Evolutionary conservation across 2,113 vertebrate genomes (phyloP).

Genomic region (Callospermophilus lateralis): DNA sequence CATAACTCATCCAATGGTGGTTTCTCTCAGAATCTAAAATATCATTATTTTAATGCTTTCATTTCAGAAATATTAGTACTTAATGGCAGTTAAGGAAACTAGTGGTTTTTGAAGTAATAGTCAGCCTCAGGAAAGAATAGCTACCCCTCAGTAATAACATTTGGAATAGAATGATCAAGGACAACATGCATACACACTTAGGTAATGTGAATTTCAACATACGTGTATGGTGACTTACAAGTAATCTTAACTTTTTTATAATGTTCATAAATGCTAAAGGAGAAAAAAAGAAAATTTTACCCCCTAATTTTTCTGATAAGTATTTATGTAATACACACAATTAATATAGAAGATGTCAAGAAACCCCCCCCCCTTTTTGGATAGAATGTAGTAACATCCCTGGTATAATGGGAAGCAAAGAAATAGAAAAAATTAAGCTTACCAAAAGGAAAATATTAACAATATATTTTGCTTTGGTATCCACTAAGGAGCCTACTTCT

Average conservation of each 20-base stretch:
- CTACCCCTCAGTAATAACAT: background rate
- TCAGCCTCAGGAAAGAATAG: background rate
- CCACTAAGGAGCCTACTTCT: background rate
- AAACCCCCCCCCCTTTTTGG: background rate
- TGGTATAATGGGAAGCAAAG: background rate
- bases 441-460: background rate
- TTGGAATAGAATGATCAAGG: background rate
- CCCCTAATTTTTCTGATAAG: background rate
- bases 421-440: background rate
- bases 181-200: background rate
- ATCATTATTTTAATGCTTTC: constrained; percentile 20
- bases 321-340: background rate
- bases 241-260: background rate
- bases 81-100: constrained; percentile 31
- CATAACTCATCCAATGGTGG: background rate
- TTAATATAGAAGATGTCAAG: background rate
- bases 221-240: background rate
- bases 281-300: constrained; percentile 45
- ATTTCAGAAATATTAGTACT: constrained; percentile 33
- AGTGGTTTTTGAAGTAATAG: background rate
- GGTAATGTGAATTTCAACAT: background rate
- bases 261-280: background rate
- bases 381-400: background rate
- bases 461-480: background rate
- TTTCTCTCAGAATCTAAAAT: constrained; percentile 2